Evolutionary conservation across 2,113 vertebrate species (phyloP).

Genomic region (Tachycineta bicolor): DNA sequence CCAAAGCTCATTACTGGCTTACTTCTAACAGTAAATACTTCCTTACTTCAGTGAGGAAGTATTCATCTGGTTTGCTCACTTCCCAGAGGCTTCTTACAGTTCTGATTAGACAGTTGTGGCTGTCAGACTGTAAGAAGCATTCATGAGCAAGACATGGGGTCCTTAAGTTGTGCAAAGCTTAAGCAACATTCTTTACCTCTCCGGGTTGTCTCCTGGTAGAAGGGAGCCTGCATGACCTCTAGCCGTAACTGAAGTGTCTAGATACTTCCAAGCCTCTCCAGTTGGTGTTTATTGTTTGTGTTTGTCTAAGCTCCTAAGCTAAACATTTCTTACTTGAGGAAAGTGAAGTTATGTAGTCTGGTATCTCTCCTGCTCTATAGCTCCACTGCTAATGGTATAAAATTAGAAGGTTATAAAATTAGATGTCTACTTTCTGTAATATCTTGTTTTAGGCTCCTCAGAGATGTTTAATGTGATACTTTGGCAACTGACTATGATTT

Average conservation of each 20-base stretch:
- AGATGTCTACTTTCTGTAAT: neutral
- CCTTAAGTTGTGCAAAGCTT: neutral
- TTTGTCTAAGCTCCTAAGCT: neutral
- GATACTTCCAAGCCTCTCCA: neutral
- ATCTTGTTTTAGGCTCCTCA: neutral
- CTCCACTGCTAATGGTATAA: neutral
- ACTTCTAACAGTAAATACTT: neutral
- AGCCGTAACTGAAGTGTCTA: neutral
- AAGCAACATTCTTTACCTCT: neutral
- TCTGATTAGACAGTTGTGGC: neutral
- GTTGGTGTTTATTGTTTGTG: neutral
- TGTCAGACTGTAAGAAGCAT: neutral
- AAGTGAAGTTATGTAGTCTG: neutral
- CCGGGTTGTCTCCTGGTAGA: neutral
- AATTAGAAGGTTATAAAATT: neutral
- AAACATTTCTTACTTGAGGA: neutral
- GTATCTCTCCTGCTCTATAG: neutral
- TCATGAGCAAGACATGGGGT: accelerated
- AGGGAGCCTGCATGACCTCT: neutral
- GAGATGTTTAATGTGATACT: neutral
- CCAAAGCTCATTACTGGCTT: neutral
- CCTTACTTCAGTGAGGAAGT: neutral
- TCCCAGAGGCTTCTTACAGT: neutral
- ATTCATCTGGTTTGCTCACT: neutral
- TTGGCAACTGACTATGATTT: neutral